phyloP scores from a whole-genome alignment of 2,113 vertebrate genomes.

The Sylvia atricapilla region DNA sequence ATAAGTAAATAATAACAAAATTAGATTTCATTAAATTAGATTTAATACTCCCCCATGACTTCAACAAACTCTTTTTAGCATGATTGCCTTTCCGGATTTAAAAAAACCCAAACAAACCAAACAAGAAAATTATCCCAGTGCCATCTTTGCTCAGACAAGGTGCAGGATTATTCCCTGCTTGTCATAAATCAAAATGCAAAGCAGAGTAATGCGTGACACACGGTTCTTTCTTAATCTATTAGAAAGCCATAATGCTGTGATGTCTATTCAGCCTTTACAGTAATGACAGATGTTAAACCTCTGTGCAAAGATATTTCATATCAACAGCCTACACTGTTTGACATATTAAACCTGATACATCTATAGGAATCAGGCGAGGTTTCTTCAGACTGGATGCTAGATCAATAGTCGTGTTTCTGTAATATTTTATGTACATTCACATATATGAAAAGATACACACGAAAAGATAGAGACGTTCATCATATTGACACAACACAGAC shows the following conservation, averaged over 20 bases:
- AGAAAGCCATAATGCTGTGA: background rate
- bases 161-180: constrained; percentile 1
- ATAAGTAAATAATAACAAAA: too few species aligned
- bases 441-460: background rate
- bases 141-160: background rate
- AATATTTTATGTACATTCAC: background rate
- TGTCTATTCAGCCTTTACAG: background rate
- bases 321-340: background rate
- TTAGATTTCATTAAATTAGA: background rate
- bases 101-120: background rate
- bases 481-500: background rate
- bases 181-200: constrained; percentile 20
- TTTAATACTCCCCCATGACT: background rate
- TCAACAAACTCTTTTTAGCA: background rate
- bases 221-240: constrained; percentile 6
- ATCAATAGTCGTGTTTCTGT: accelerated
- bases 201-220: background rate
- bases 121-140: background rate
- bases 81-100: background rate
- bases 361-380: background rate
- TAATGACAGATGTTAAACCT: background rate
- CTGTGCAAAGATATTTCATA: background rate
- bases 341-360: background rate
- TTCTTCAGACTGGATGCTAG: background rate
- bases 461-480: background rate